Evolutionary conservation across 53 echinoderm and acorn worm species (phyloP).

Genomic region (Hippasteria phrygiana): DNA sequence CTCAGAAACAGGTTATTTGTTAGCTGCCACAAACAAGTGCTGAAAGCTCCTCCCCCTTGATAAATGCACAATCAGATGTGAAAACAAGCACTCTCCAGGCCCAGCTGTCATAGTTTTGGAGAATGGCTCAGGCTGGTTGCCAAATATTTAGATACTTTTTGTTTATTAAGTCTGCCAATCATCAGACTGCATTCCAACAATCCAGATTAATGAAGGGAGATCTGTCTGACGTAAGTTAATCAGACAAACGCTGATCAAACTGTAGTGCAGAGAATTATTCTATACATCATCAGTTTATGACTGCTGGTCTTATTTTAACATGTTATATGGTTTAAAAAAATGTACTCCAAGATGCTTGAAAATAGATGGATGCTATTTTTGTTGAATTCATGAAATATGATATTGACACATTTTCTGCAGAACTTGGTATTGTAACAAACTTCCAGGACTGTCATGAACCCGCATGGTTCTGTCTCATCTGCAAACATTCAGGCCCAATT

Average conservation of each 20-base stretch:
- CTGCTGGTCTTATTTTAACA: constrained; percentile 14
- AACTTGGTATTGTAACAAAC: too few relatives aligned
- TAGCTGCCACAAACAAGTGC: constrained; percentile 1
- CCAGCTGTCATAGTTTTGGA: constrained; percentile 1
- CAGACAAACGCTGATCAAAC: constrained; percentile 34
- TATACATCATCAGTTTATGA: constrained; percentile 27
- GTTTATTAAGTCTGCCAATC: constrained; percentile 34
- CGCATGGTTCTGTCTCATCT: not conserved
- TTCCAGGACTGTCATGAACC: not conserved
- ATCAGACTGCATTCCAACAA: constrained; percentile 27
- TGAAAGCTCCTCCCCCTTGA: constrained; percentile 43
- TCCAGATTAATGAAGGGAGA: constrained; percentile 32
- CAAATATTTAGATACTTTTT: constrained; percentile 49
- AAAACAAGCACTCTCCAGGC: not conserved
- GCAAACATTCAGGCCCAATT: constrained; percentile 10
- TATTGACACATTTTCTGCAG: too few relatives aligned
- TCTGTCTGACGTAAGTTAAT: constrained; percentile 60
- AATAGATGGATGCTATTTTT: too few relatives aligned
- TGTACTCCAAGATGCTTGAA: not conserved
- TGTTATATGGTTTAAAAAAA: not conserved
- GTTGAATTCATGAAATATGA: too few relatives aligned
- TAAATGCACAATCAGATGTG: constrained; percentile 23
- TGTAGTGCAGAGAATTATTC: not conserved
- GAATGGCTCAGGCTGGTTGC: not conserved
- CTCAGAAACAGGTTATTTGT: constrained; percentile 33